Evolutionary conservation across 2,113 vertebrate species (phyloP).

Genomic region (Argyrosomus japonicus): DNA sequence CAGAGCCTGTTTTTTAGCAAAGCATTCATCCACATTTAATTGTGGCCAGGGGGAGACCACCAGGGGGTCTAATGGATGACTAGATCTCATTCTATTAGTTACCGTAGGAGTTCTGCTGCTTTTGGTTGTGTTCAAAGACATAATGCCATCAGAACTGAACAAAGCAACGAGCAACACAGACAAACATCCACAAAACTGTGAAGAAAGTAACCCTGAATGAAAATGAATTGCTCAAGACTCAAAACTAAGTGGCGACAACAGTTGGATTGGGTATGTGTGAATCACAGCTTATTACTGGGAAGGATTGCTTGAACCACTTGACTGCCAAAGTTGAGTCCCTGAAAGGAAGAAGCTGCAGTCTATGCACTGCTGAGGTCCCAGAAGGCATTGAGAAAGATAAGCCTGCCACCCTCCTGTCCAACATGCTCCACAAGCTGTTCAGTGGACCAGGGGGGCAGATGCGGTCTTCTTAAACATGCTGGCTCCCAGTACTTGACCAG

Average conservation of each 20-base stretch:
- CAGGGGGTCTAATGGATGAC: neutral
- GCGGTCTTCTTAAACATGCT: neutral
- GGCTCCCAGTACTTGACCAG: neutral
- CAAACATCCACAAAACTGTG: neutral
- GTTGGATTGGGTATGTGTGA: neutral
- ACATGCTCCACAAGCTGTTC: constrained; percentile 10
- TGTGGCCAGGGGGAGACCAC: neutral
- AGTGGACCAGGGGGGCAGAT: constrained; percentile 12
- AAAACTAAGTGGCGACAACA: neutral
- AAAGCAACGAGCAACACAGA: neutral
- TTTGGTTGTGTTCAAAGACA: neutral
- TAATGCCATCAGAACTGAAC: neutral
- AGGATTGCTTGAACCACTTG: constrained; percentile 1
- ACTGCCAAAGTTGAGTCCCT: neutral
- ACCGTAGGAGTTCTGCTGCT: neutral
- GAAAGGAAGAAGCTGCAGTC: neutral
- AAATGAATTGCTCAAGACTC: neutral
- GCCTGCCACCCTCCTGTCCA: neutral
- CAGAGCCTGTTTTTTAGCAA: neutral
- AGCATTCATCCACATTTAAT: neutral
- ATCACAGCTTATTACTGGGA: constrained; percentile 5
- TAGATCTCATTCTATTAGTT: neutral
- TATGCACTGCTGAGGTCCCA: neutral
- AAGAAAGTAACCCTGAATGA: neutral
- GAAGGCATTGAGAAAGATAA: neutral